Percentiles rank a stretch among this genome's conserved stretches.
These are phyloP conservation scores for Napeogenes inachia DNA, from an alignment of 2,888 invertebrate genomes.

Conservation along the genomic window DNA sequence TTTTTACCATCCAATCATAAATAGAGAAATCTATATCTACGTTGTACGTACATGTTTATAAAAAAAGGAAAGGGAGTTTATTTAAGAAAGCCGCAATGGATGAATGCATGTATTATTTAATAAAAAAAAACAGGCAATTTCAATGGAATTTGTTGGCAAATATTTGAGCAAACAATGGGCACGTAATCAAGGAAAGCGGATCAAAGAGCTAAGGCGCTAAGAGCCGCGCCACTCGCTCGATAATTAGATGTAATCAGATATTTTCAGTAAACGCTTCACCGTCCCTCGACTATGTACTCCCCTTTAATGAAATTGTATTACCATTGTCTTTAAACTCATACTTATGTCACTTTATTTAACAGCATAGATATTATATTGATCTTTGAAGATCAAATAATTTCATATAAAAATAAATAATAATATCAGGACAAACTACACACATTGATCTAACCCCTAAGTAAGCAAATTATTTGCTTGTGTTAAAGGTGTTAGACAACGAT, in stretches of 20 bases:
- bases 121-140: constrained; percentile 24
- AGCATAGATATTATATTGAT: background rate
- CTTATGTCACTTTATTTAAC: constrained; percentile 18
- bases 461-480: too few relatives aligned
- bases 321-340: constrained; percentile 33
- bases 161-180: constrained; percentile 54
- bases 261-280: constrained; percentile 67
- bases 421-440: too few relatives aligned
- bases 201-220: constrained; percentile 44
- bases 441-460: too few relatives aligned
- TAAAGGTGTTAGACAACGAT: too few relatives aligned
- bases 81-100: background rate
- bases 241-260: constrained; percentile 78
- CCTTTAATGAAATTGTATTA: constrained; percentile 60
- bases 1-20: too few relatives aligned
- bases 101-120: background rate
- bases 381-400: too few relatives aligned
- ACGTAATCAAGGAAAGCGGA: constrained; percentile 49
- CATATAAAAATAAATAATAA: too few relatives aligned
- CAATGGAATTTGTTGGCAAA: constrained; percentile 24
- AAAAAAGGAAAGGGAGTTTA: too few relatives aligned
- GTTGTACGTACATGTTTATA: too few relatives aligned
- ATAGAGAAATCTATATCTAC: too few relatives aligned
- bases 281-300: constrained; percentile 56
- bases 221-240: constrained; percentile 49